phyloP scores from a whole-genome alignment of 2,797 vertebrate species.

The Danio kyathit region DNA sequence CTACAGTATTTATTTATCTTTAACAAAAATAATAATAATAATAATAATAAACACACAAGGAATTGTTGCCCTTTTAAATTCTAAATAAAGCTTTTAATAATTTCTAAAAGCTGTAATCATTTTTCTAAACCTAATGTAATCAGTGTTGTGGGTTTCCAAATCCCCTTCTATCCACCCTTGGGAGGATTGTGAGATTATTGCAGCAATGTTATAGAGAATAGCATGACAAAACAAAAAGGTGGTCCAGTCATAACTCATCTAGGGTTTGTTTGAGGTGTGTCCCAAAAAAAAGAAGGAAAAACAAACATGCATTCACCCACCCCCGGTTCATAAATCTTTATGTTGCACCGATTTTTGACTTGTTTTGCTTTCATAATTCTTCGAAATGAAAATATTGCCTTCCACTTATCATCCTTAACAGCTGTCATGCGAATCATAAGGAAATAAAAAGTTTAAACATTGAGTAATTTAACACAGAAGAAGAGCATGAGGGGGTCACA shows the following conservation, averaged over 20 bases:
- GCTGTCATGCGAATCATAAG: not conserved
- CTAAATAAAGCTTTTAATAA: not conserved
- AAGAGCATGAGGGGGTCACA: not conserved
- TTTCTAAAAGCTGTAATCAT: constrained; percentile 17
- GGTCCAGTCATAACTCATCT: constrained; percentile 13
- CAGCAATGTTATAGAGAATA: not conserved
- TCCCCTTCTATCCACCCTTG: constrained; percentile 7
- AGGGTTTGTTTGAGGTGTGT: not conserved
- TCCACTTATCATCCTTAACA: not conserved
- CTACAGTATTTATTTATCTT: not conserved
- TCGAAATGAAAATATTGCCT: not conserved
- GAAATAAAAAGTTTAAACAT: not conserved
- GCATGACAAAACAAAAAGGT: constrained; percentile 14
- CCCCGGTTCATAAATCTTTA: not conserved
- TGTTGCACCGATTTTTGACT: not conserved
- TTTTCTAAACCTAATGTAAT: constrained; percentile 1
- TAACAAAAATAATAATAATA: too few relatives aligned
- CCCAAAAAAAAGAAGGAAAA: not conserved
- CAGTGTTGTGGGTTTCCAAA: constrained; percentile 40
- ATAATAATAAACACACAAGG: too few relatives aligned
- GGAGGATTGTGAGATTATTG: not conserved
- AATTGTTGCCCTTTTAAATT: not conserved
- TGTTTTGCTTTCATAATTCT: not conserved
- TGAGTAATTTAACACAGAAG: not conserved
- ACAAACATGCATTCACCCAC: constrained; percentile 28